A percentile compares a stretch with the other conserved stretches of the same genome.
phyloP scores from a whole-genome alignment of 2,113 vertebrate genomes.

The Sylvilagus bachmani region DNA sequence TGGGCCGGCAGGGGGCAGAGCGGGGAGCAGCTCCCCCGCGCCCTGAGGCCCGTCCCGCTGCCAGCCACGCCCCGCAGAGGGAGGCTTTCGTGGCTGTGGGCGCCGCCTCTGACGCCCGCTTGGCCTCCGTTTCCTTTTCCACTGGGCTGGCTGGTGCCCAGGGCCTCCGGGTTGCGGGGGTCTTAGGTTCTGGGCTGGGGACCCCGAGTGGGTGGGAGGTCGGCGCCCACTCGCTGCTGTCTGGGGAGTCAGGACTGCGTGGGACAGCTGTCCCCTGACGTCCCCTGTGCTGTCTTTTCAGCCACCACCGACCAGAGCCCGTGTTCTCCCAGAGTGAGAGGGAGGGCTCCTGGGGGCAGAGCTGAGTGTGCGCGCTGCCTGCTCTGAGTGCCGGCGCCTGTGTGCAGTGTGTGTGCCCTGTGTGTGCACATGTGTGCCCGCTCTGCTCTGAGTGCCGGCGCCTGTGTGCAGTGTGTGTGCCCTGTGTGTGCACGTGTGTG shows the following conservation, averaged over 20 bases:
- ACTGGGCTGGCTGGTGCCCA: background rate
- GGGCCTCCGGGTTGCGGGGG: background rate
- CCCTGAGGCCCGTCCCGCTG: background rate
- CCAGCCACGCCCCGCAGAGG: background rate
- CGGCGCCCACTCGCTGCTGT: fast-evolving
- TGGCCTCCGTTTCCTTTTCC: background rate
- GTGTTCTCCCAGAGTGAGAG: background rate
- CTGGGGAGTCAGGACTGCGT: background rate
- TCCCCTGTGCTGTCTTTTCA: background rate
- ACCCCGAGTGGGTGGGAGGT: background rate
- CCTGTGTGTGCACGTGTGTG: background rate
- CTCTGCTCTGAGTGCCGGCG: background rate
- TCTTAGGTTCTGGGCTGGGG: background rate
- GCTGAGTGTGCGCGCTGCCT: too few species aligned
- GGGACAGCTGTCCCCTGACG: too few species aligned
- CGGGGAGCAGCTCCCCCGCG: too few species aligned
- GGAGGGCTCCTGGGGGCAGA: background rate
- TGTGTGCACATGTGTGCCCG: background rate
- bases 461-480: background rate
- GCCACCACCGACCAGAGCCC: fast-evolving
- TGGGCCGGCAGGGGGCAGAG: too few species aligned
- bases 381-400: background rate
- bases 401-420: background rate
- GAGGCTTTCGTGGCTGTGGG: too few species aligned
- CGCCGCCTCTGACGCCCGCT: background rate